These are phyloP conservation scores for Fragum whitleyi DNA, from an alignment of 2,888 invertebrate genomes.

Conservation along the genomic window DNA sequence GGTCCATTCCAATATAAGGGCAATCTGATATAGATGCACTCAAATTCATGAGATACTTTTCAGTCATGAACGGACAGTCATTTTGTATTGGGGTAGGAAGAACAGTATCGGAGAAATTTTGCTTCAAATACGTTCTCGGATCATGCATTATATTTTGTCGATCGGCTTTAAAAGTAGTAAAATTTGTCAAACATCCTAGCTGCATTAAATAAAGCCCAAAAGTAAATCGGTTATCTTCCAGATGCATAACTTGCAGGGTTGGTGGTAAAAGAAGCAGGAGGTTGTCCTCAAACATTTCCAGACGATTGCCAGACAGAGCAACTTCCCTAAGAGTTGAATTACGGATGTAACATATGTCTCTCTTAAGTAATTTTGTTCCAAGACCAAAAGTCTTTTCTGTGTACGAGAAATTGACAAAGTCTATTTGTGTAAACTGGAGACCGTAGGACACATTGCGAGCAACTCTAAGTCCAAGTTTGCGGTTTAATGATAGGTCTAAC, in stretches of 20 bases:
- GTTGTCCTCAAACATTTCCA: constrained; percentile 31
- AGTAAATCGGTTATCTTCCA: constrained; percentile 41
- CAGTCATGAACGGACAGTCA: background rate
- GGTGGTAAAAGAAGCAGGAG: constrained; percentile 21
- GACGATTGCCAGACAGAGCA: constrained; percentile 25
- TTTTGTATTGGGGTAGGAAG: background rate
- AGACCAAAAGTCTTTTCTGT: constrained; percentile 41
- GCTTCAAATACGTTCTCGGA: background rate
- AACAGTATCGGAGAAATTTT: background rate
- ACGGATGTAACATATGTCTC: constrained; percentile 44
- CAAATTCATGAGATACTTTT: background rate
- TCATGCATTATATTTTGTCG: constrained; percentile 14
- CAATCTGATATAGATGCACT: background rate
- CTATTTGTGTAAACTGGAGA: constrained; percentile 41
- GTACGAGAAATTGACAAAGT: constrained; percentile 34
- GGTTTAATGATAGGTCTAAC: constrained; percentile 45
- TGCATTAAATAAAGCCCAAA: constrained; percentile 44
- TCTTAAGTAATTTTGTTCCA: background rate
- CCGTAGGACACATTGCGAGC: constrained; percentile 41
- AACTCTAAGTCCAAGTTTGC: constrained; percentile 25
- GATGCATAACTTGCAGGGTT: constrained; percentile 16
- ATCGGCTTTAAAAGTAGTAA: constrained; percentile 14
- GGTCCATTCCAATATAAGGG: background rate
- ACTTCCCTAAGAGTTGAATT: constrained; percentile 43
- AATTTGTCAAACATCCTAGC: constrained; percentile 23